A percentile compares a stretch with the other conserved stretches of the same genome.
Evolutionary conservation across 2,113 vertebrate genomes (phyloP).

Genomic region (Patagioenas fasciata): DNA sequence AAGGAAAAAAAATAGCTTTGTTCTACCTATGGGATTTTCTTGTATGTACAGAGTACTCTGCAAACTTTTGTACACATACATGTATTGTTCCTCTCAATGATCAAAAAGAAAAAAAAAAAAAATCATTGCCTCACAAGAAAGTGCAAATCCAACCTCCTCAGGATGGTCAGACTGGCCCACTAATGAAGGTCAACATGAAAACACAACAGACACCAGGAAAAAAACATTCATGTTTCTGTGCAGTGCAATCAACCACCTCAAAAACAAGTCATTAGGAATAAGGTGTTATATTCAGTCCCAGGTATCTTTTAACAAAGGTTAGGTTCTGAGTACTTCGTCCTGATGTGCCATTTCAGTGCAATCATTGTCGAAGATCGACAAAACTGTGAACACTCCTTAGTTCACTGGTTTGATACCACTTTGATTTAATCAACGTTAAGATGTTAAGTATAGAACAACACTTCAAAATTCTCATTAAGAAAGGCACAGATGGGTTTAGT

Average conservation of each 20-base stretch:
- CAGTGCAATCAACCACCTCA: fast-evolving
- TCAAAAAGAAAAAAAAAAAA: not conserved
- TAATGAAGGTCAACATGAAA: not conserved
- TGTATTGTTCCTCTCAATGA: fast-evolving
- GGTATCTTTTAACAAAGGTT: not conserved
- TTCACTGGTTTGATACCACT: not conserved
- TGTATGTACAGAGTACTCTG: not conserved
- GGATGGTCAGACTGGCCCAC: not conserved
- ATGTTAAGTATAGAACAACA: not conserved
- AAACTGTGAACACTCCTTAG: not conserved
- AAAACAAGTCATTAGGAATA: not conserved
- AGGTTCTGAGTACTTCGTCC: not conserved
- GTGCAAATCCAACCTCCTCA: not conserved
- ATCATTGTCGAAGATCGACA: not conserved
- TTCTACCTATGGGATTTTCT: not conserved
- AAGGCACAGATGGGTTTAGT: not conserved
- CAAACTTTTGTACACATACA: too few relatives aligned
- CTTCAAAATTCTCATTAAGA: not conserved
- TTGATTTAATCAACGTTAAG: not conserved
- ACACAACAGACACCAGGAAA: not conserved
- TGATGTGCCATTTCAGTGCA: not conserved
- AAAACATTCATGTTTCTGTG: not conserved
- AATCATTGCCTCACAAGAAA: not conserved
- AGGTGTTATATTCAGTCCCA: not conserved
- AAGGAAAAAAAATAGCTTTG: not conserved